Evolutionary conservation across 2,797 vertebrate species (phyloP), one percentile per base, ranked within the genome.

Genomic region (Dermochelys coriacea): DNA sequence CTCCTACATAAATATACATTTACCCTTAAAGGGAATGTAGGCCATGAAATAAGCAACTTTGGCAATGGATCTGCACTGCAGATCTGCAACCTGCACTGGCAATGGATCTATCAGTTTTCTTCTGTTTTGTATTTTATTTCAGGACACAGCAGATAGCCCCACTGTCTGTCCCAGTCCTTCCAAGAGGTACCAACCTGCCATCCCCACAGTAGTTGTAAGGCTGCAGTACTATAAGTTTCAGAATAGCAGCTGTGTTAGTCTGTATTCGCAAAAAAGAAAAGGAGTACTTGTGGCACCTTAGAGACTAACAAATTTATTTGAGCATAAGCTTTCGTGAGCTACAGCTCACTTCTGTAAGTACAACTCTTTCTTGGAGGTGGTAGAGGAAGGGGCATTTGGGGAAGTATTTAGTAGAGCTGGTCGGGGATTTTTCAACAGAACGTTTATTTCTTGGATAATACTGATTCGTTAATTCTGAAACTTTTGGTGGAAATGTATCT

Each of bases 311-410:
- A n/a, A n/a, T n/a, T n/a, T n/a, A n/a, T n/a, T n/a, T n/a, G n/a
- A n/a, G n/a, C n/a, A n/a, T n/a, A n/a, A n/a, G n/a, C n/a, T n/a
- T n/a, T n/a, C n/a, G n/a, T n/a, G n/a, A n/a, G n/a, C n/a, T n/a
- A n/a, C n/a, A n/a, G n/a, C n/a, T n/a, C n/a, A n/a, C n/a, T n/a
- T n/a, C n/a, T 16, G 12, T 27, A 27, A 21, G 21, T 51, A 49
- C 0, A 0, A 75, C n/a, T 61, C 11, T 52, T 80, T 1, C 51
- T 84, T 86, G 14, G 14, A 52, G 34, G 21, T 80, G 37, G 49
- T 82, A 49, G 21, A 85, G 14, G 14, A 79, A 86, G 61, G 6
- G 1, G 25, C 18, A 25, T 5, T 9, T 23, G 37, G 47, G 3
- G 10, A 87, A 77, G 34, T 34, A 16, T 9, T 45, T 29, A 55